Evolutionary conservation across 2,888 invertebrate species (phyloP), one percentile per base, ranked within the genome.

Genomic region (Chrysolina oricalcia): DNA sequence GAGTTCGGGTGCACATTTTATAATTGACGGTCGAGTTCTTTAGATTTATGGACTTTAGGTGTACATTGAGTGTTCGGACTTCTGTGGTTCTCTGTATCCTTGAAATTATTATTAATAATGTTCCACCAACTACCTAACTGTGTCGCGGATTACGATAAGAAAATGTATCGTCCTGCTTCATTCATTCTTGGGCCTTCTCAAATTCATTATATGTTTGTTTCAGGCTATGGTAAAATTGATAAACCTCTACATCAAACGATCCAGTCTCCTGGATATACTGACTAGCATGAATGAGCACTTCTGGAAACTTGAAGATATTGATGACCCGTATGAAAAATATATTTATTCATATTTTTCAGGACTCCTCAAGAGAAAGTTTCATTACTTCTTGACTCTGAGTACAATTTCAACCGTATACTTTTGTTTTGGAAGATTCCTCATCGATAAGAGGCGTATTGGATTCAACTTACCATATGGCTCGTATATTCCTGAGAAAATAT

Each of bases 281-380:
- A 15, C n/a, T 2, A n/a, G 35, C 21, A 48, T 67, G n/a, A 35
- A 67, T 2, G 4, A 5, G 17, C n/a, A 43, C 2, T 67, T 67
- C 67, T 67, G 67, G 67, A 67, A 27, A 67, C 46, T 67, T n/a
- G 67, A 67, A 3, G 50, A 67, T 35, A 67, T 67, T 15, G 46
- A 48, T 35, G 50, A 50, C 10, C 19, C 40, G n/a, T 17, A 50
- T n/a, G 67, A 50, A 17, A 67, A 35, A 17, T n/a, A 15, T 27
- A 6, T 4, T 27, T 67, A 11, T 50, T 11, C 17, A 0, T 4
- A 27, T 11, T 27, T 3, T 10, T 17, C 27, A 17, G 35, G 48
- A 15, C 13, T n/a, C 10, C 11, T 67, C 10, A 67, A 67, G 35
- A 27, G 10, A 0, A 67, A 17, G 17, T 50, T 23, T 19, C 27